phyloP scores from a whole-genome alignment of 2,113 vertebrate species.

The Spea bombifrons region DNA sequence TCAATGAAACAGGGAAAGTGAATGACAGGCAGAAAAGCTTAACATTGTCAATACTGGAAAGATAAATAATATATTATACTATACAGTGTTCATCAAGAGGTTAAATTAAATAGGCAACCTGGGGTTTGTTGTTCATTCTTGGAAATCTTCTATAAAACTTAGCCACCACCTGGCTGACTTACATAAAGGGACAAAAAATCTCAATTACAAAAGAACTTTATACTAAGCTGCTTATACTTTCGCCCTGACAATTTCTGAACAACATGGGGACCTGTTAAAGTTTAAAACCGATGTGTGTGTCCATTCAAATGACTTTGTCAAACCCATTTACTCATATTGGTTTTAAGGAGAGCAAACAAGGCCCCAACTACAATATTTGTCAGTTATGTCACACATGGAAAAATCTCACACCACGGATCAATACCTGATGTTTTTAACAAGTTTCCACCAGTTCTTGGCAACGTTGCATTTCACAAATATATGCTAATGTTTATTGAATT shows the following conservation, averaged over 20 bases:
- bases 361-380: neutral
- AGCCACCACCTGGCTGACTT: too few species aligned
- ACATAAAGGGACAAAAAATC: too few species aligned
- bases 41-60: neutral
- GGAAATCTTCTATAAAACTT: too few species aligned
- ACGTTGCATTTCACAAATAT: too few species aligned
- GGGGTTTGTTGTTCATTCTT: too few species aligned
- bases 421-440: neutral
- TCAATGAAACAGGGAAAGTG: conserved; percentile 14
- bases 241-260: neutral
- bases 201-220: too few species aligned
- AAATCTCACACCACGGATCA: neutral
- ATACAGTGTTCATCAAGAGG: too few species aligned
- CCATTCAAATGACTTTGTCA: conserved; percentile 14
- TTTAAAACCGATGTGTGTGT: conserved; percentile 14
- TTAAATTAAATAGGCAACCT: too few species aligned
- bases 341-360: conserved; percentile 25
- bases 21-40: neutral
- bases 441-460: too few species aligned
- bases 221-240: neutral
- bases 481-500: too few species aligned
- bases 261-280: conserved; percentile 20
- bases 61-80: neutral
- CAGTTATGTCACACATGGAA: neutral
- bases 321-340: conserved; percentile 21